Evolutionary conservation across 2,888 invertebrate species (phyloP).

Genomic region (Leptopterna dolabrata): DNA sequence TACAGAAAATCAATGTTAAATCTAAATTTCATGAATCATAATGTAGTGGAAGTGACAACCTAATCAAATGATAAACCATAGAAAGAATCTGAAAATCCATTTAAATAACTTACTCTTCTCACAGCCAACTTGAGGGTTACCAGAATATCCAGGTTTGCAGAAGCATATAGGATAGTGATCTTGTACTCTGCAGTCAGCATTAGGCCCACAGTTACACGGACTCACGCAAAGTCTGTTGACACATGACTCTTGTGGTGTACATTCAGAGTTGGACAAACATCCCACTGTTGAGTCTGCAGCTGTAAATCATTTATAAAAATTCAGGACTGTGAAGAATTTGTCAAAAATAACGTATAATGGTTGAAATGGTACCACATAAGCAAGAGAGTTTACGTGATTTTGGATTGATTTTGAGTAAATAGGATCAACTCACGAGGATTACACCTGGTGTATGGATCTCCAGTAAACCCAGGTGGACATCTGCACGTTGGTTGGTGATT

Average conservation of each 20-base stretch:
- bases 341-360: not conserved
- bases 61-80: too few relatives aligned
- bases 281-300: slow-evolving; percentile 75
- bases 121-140: slow-evolving; percentile 86
- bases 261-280: slow-evolving; percentile 83
- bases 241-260: slow-evolving; percentile 84
- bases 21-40: slow-evolving; percentile 67
- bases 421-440: slow-evolving; percentile 77
- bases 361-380: too few relatives aligned
- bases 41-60: not conserved
- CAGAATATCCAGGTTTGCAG: slow-evolving; percentile 84
- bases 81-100: not conserved
- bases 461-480: slow-evolving; percentile 83
- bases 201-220: slow-evolving; percentile 87
- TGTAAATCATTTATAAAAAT: slow-evolving; percentile 67
- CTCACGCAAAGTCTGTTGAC: slow-evolving; percentile 82
- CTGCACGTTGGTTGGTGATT: slow-evolving; percentile 81
- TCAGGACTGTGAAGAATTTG: not conserved
- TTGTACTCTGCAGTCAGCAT: slow-evolving; percentile 83
- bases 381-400: too few relatives aligned
- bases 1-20: not conserved
- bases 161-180: slow-evolving; percentile 89
- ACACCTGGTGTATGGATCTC: slow-evolving; percentile 79
- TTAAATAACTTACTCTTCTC: slow-evolving; percentile 73
- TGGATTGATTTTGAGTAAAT: too few relatives aligned